A percentile compares a stretch with the other conserved stretches of the same genome.
Evolutionary conservation across 2,797 vertebrate genomes (phyloP).

Genomic region (Cossypha niveicapilla): DNA sequence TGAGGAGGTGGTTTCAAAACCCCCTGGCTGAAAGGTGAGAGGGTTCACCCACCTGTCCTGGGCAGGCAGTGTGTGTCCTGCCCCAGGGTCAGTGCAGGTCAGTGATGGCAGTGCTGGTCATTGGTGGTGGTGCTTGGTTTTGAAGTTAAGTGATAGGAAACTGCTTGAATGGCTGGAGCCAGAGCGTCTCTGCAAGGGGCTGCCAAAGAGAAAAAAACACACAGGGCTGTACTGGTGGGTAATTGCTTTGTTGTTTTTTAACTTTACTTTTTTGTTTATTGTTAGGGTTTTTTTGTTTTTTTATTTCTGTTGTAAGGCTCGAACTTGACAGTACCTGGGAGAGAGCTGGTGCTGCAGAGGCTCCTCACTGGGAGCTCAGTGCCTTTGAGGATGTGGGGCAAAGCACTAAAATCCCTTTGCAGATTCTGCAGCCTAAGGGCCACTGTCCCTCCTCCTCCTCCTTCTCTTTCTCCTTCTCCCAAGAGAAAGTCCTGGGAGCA

Average conservation of each 20-base stretch:
- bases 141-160: slow-evolving; percentile 57
- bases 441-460: neutral
- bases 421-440: neutral
- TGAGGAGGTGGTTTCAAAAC: neutral
- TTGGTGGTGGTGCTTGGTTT: neutral
- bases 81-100: neutral
- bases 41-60: rapidly evolving
- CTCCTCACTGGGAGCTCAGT: neutral
- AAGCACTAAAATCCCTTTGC: neutral
- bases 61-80: neutral
- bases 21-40: neutral
- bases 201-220: neutral
- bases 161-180: slow-evolving; percentile 38
- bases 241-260: slow-evolving; percentile 34
- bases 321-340: neutral
- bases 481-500: neutral
- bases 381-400: neutral
- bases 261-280: neutral
- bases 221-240: neutral
- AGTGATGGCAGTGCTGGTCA: neutral
- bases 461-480: neutral
- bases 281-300: neutral
- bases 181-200: slow-evolving; percentile 2
- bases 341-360: neutral
- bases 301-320: neutral